Evolutionary conservation across 2,113 vertebrate genomes (phyloP).

Genomic region (Tenrec ecaudatus): DNA sequence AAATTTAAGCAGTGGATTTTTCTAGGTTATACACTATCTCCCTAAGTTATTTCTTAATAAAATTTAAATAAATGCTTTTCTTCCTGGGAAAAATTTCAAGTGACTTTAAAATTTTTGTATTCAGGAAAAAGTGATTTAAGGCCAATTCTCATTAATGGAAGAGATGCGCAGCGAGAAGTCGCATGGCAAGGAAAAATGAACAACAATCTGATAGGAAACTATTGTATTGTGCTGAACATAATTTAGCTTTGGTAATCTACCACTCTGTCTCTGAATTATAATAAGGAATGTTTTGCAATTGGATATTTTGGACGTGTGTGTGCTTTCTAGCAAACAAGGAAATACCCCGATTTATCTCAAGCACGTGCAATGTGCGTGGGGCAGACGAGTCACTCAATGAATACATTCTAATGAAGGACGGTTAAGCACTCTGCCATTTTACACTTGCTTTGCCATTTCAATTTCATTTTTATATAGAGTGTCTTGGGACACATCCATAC

Average conservation of each 20-base stretch:
- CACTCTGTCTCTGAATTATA: not conserved
- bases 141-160: not conserved
- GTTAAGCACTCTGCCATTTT: not conserved
- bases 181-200: not conserved
- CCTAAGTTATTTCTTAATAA: not conserved
- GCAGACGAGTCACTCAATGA: not conserved
- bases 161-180: not conserved
- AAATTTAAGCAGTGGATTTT: not conserved
- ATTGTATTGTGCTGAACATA: not conserved
- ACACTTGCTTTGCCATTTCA: not conserved
- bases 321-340: not conserved
- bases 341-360: not conserved
- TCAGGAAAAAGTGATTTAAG: not conserved
- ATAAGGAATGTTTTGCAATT: not conserved
- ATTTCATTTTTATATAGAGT: not conserved
- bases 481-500: not conserved
- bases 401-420: not conserved
- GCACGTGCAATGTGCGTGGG: not conserved
- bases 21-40: not conserved
- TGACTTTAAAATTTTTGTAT: not conserved
- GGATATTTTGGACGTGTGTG: not conserved
- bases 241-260: not conserved
- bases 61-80: conserved; percentile 1
- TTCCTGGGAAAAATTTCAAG: not conserved
- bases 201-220: not conserved